These are phyloP conservation scores for Dendrolimus punctatus DNA, from an alignment of 1,140 invertebrate species.

Conservation along the genomic window DNA sequence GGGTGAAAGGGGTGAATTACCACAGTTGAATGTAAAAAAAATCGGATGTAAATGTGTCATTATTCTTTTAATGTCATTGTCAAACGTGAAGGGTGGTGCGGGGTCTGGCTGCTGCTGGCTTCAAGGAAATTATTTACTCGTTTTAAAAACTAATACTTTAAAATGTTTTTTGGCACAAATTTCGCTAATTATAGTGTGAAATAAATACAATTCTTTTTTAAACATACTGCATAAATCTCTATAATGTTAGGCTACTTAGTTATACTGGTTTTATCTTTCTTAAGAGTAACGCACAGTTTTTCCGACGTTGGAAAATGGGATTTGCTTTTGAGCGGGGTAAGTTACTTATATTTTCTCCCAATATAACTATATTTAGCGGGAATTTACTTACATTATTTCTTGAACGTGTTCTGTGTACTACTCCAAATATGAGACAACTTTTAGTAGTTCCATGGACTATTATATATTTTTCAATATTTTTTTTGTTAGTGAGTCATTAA, in stretches of 20 bases:
- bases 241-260: constrained; percentile 31
- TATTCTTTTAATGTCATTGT: neutral
- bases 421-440: too few species aligned
- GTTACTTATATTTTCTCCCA: constrained; percentile 3
- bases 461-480: too few species aligned
- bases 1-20: too few species aligned
- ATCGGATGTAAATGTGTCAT: too few species aligned
- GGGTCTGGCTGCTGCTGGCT: too few species aligned
- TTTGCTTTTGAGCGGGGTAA: constrained; percentile 55
- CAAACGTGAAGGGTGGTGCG: too few species aligned
- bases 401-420: too few species aligned
- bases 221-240: constrained; percentile 1
- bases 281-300: constrained; percentile 48
- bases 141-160: constrained; percentile 9
- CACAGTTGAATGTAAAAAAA: too few species aligned
- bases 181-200: constrained; percentile 12
- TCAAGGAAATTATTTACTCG: neutral
- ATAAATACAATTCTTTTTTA: constrained; percentile 16
- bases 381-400: too few species aligned
- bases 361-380: too few species aligned
- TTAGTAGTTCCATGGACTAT: too few species aligned
- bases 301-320: constrained; percentile 65
- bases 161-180: constrained; percentile 29
- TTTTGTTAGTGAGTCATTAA: too few species aligned
- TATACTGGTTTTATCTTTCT: constrained; percentile 35